Conservation (phyloP, 2,113 vertebrate genomes). For the Neopipo cinnamomea region DNA sequence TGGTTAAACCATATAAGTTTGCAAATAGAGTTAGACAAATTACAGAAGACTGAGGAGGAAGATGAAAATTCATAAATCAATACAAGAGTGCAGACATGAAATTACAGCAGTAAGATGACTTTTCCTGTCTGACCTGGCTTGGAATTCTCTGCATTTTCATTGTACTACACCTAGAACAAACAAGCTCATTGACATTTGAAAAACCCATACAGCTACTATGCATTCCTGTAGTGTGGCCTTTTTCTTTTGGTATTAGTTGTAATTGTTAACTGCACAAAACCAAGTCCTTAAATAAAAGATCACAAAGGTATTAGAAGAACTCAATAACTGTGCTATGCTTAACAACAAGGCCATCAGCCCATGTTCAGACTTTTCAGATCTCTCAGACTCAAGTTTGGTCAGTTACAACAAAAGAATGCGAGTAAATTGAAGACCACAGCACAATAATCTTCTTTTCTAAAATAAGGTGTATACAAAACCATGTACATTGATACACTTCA, state of each 20-base stretch:
- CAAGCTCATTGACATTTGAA: neutral
- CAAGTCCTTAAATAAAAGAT: neutral
- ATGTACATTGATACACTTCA: neutral
- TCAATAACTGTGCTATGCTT: neutral
- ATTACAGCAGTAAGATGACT: neutral
- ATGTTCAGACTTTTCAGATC: neutral
- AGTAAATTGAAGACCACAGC: neutral
- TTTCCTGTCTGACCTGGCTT: neutral
- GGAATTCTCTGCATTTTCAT: neutral
- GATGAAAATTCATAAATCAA: neutral
- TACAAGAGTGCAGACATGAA: neutral
- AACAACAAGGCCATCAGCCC: neutral
- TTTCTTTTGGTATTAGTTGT: neutral
- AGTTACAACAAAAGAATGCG: neutral
- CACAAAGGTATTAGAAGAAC: neutral
- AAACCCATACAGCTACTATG: constrained; percentile 1
- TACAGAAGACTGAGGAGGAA: neutral
- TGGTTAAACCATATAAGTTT: neutral
- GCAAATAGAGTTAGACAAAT: neutral
- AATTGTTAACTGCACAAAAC: neutral
- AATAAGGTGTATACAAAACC: neutral
- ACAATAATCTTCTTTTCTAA: neutral
- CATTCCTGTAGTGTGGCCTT: neutral
- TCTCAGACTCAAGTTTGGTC: neutral
- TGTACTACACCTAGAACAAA: neutral